Base-by-base conservation (phyloP, 2,888 invertebrate genomes). In the Drosophila pseudotakahashii region DNA sequence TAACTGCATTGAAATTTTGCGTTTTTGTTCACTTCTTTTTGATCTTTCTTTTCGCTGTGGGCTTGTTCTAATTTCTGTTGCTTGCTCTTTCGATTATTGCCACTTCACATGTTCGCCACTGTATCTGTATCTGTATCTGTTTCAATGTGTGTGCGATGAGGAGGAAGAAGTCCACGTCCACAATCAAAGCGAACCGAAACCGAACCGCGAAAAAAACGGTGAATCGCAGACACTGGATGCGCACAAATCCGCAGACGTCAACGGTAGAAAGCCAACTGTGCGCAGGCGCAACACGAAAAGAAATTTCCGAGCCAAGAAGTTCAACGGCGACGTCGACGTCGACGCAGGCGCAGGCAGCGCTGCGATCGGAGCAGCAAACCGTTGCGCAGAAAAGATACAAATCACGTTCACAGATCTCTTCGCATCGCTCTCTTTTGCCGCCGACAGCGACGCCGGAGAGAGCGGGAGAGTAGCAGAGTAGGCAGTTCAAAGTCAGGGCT, bases 181-280 rank as follows among this genome's bases (percentile, higher is more conserved):
- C 72, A 81, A 66, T 47, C 63, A 41, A 55, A 57, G 55, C 57
- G 67, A 69, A 67, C 60, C 71, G 86, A 76, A 69, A 67, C 60
- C 71, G 86, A 76, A 74, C 53, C 88, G 86, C 83, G 79, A 81
- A 47, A 81, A 47, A 71, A 76, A 66, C 77, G 77, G 54, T 54
- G 68, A 16, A 70, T 68, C 59, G 39, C 23, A 63, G 76, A 61
- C 32, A 41, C 30, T 13, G 42, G 30, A n/a, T 55, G 48, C 89
- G 78, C 89, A 89, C 90, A 91, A 92, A 91, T 91, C 92, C 92
- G 91, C 88, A 90, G 90, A 91, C 92, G 91, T 90, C 90, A 90
- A 92, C 91, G 92, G 91, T 90, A 91, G 91, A 92, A 92, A 92
- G 90, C 90, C 90, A 91, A 92, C 92, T 92, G 92, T 91, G 92